These are phyloP conservation scores for Drosophila ochracea DNA, from an alignment of 2,888 invertebrate species.

Conservation along the genomic window DNA sequence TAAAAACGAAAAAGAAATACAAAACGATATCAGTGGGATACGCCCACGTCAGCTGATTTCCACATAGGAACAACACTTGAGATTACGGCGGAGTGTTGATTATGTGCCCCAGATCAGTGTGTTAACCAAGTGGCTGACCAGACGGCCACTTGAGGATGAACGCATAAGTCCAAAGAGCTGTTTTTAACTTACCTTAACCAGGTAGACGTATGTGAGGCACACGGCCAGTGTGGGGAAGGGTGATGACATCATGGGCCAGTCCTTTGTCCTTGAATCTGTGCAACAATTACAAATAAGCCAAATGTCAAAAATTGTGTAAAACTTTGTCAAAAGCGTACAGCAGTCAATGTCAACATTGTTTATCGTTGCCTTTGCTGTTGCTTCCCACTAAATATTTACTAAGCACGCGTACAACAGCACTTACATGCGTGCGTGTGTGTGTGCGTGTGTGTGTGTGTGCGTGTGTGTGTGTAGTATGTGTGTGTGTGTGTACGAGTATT, in stretches of 20 bases:
- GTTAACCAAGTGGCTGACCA: conserved; percentile 6
- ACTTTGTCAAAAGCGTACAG: background rate
- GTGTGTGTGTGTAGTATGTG: background rate
- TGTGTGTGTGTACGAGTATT: background rate
- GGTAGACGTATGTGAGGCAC: conserved; percentile 94
- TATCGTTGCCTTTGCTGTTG: conserved; percentile 6
- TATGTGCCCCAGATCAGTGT: conserved; percentile 44
- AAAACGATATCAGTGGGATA: conserved; percentile 33
- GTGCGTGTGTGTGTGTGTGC: background rate
- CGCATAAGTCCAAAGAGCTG: conserved; percentile 21
- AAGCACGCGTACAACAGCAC: conserved; percentile 9
- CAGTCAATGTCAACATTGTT: conserved; percentile 12
- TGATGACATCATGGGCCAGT: conserved; percentile 97
- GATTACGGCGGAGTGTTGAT: conserved; percentile 36
- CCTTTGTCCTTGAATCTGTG: conserved; percentile 94
- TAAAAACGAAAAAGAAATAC: background rate
- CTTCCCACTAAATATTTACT: conserved; percentile 1
- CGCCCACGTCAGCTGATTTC: conserved; percentile 32
- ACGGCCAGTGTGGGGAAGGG: conserved; percentile 96
- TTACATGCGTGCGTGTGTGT: conserved; percentile 10
- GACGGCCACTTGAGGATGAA: background rate
- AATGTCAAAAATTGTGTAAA: conserved; percentile 34
- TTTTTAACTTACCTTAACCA: conserved; percentile 90
- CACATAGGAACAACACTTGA: conserved; percentile 55
- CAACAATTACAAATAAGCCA: conserved; percentile 29